Evolutionary conservation across 2,797 vertebrate species (phyloP).

Genomic region (Sitta carolinensis): DNA sequence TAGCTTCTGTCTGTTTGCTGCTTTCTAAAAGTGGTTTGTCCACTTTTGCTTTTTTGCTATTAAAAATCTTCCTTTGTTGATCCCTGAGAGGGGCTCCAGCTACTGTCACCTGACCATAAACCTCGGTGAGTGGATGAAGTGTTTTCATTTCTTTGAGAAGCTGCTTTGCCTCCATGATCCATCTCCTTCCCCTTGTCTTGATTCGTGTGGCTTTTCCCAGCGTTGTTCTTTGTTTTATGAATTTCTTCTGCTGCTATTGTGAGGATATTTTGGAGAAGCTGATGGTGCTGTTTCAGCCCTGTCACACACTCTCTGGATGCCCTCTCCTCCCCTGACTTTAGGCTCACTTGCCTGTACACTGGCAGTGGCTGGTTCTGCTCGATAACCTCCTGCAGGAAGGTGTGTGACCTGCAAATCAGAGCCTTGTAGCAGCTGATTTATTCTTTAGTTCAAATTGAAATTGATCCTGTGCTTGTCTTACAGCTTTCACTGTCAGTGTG

Average conservation of each 20-base stretch:
- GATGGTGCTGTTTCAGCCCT: not conserved
- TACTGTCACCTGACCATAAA: not conserved
- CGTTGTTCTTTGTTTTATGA: not conserved
- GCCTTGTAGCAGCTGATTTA: not conserved
- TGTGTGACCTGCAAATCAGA: not conserved
- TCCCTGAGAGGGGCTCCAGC: not conserved
- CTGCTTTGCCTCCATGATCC: not conserved
- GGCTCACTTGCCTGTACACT: not conserved
- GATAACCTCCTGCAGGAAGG: not conserved
- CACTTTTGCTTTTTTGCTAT: not conserved
- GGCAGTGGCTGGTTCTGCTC: not conserved
- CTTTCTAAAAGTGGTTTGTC: not conserved
- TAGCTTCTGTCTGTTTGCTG: not conserved
- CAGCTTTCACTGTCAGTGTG: not conserved
- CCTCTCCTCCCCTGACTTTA: not conserved
- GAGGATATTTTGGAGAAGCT: not conserved
- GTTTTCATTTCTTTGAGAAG: not conserved
- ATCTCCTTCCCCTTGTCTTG: not conserved
- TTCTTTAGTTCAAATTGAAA: slow-evolving; percentile 27
- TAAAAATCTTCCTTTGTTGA: not conserved
- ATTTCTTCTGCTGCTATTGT: not conserved
- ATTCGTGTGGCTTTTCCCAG: not conserved
- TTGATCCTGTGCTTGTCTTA: slow-evolving; percentile 11
- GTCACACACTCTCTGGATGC: not conserved
- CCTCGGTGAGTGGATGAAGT: accelerated